phyloP scores from a whole-genome alignment of 2,113 vertebrate species.

The Gymnorhina tibicen region DNA sequence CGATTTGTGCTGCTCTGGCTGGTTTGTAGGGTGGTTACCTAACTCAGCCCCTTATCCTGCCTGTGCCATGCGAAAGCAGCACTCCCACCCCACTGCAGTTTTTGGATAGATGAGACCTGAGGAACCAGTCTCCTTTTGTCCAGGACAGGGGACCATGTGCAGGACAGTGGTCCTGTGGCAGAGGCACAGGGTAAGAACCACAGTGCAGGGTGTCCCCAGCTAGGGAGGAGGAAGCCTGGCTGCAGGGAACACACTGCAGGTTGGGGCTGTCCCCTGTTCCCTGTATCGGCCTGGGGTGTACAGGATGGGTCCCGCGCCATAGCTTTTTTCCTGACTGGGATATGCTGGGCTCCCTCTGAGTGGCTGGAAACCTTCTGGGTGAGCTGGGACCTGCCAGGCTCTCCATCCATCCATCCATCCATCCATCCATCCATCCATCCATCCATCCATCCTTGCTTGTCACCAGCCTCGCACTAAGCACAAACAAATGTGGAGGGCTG shows the following conservation, averaged over 20 bases:
- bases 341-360: background rate
- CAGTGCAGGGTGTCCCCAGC: accelerated
- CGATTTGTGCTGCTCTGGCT: background rate
- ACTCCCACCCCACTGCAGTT: accelerated
- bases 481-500: background rate
- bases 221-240: background rate
- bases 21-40: background rate
- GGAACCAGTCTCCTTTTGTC: background rate
- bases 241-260: background rate
- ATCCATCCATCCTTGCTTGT: background rate
- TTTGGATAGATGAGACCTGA: background rate
- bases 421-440: background rate
- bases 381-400: background rate
- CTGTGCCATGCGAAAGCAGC: background rate
- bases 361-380: background rate
- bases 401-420: background rate
- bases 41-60: background rate
- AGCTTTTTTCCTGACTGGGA: background rate
- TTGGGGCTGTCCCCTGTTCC: background rate
- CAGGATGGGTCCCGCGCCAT: background rate
- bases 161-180: accelerated
- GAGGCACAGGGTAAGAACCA: background rate
- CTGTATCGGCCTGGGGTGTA: background rate
- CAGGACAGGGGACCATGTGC: background rate
- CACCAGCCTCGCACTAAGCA: background rate